Evolutionary conservation across 2,888 invertebrate species (phyloP).

Genomic region (Pelosia muscerda): DNA sequence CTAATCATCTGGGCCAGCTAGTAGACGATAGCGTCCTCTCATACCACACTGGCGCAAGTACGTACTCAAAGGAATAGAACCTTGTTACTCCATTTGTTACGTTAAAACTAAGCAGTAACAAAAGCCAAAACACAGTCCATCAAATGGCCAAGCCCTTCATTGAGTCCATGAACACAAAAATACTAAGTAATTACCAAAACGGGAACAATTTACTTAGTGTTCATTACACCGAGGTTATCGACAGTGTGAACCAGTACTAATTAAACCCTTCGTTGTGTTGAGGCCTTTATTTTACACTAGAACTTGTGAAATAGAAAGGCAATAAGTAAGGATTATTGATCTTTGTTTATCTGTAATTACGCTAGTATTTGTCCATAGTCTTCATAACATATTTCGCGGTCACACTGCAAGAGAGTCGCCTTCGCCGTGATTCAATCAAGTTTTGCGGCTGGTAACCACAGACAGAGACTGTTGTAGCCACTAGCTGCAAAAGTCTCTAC

Average conservation of each 20-base stretch:
- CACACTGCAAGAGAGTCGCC: too few relatives aligned
- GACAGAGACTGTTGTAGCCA: too few relatives aligned
- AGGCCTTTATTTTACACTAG: slow-evolving; percentile 63
- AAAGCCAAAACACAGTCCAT: not conserved
- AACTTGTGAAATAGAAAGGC: slow-evolving; percentile 19
- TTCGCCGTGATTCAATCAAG: too few relatives aligned
- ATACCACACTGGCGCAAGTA: too few relatives aligned
- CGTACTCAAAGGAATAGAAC: too few relatives aligned
- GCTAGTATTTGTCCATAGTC: not conserved
- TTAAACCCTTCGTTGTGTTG: slow-evolving; percentile 64
- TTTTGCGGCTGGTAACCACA: too few relatives aligned
- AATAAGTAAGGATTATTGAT: not conserved
- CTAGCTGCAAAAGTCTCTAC: too few relatives aligned
- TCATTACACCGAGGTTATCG: slow-evolving; percentile 53
- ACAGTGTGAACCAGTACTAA: slow-evolving; percentile 60
- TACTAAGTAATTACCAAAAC: slow-evolving; percentile 56
- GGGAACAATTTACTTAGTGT: slow-evolving; percentile 57
- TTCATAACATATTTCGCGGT: too few relatives aligned
- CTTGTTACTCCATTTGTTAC: not conserved
- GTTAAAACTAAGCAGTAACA: not conserved
- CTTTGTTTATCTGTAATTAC: not conserved
- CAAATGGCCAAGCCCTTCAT: slow-evolving; percentile 11
- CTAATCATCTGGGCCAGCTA: too few relatives aligned
- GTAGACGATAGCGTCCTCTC: too few relatives aligned
- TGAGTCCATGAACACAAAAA: slow-evolving; percentile 39